These are phyloP conservation scores for Drosophila ambigua DNA, from an alignment of 1,140 invertebrate genomes.

Conservation along the genomic window DNA sequence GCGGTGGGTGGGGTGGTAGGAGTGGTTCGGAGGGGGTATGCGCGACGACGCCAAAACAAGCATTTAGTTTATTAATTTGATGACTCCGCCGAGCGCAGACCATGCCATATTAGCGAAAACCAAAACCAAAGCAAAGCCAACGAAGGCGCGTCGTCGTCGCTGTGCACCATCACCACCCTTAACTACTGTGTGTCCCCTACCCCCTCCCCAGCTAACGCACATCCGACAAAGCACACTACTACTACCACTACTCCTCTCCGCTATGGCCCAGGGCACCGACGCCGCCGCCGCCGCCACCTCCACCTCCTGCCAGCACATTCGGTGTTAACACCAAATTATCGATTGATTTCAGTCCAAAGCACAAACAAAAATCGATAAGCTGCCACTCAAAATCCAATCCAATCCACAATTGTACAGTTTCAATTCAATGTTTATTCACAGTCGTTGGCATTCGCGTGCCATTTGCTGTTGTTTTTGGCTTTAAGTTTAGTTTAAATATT, in stretches of 20 bases:
- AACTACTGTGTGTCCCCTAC: slow-evolving; percentile 23
- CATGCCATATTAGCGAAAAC: slow-evolving; percentile 18
- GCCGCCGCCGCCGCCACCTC: slow-evolving; percentile 14
- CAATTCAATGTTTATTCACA: slow-evolving; percentile 11
- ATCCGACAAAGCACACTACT: slow-evolving; percentile 17
- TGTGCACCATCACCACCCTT: slow-evolving; percentile 28
- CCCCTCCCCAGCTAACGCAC: slow-evolving; percentile 4
- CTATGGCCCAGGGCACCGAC: slow-evolving; percentile 20
- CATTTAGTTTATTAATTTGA: slow-evolving; percentile 81
- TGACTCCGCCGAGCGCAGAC: slow-evolving; percentile 38
- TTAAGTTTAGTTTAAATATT: neutral
- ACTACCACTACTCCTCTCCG: slow-evolving; percentile 42
- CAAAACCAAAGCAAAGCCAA: slow-evolving; percentile 59
- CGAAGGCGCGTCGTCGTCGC: slow-evolving; percentile 39
- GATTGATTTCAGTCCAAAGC: slow-evolving; percentile 76
- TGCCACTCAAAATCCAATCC: slow-evolving; percentile 48
- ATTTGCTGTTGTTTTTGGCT: neutral
- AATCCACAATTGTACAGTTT: slow-evolving; percentile 63
- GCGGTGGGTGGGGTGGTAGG: neutral
- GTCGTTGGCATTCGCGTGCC: slow-evolving; percentile 12
- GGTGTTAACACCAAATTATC: slow-evolving; percentile 83
- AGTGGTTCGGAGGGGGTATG: neutral
- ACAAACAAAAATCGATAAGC: slow-evolving; percentile 75
- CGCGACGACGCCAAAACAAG: slow-evolving; percentile 70
- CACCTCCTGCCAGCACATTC: slow-evolving; percentile 46